Evolutionary conservation across 1,140 invertebrate genomes (phyloP).

Genomic region (Thaumatotibia leucotreta): DNA sequence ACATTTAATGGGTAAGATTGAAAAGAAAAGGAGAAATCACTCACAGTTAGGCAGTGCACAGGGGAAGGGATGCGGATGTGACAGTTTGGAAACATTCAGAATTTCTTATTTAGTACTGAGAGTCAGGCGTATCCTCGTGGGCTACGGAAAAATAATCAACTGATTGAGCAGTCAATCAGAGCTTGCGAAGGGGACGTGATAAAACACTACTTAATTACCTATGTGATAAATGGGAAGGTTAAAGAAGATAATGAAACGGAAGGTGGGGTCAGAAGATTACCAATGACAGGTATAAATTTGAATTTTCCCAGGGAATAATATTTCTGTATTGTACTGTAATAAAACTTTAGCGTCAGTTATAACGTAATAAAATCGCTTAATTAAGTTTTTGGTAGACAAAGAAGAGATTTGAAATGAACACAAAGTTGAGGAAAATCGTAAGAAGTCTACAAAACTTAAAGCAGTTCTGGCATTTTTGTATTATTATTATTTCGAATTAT

Average conservation of each 20-base stretch:
- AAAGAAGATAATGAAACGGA: conserved; percentile 17
- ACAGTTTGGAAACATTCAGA: conserved; percentile 62
- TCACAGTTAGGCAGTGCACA: conserved; percentile 64
- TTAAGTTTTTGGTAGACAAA: conserved; percentile 6
- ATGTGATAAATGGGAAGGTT: conserved; percentile 15
- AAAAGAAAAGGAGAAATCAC: conserved; percentile 68
- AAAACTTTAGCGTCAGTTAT: conserved; percentile 1
- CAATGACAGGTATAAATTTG: not conserved
- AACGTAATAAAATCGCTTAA: not conserved
- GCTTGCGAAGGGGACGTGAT: conserved; percentile 28
- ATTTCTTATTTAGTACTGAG: conserved; percentile 53
- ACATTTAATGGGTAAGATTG: conserved; percentile 49
- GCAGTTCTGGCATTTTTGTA: not conserved
- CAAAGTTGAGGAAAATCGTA: conserved; percentile 6
- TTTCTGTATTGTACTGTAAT: not conserved
- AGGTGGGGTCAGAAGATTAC: conserved; percentile 5
- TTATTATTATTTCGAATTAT: not conserved
- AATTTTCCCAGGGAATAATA: not conserved
- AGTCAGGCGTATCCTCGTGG: conserved; percentile 54
- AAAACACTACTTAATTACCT: conserved; percentile 21
- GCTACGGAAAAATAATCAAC: conserved; percentile 54
- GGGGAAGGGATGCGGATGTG: conserved; percentile 62
- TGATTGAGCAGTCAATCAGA: conserved; percentile 42
- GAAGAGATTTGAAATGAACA: conserved; percentile 13
- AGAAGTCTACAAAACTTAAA: conserved; percentile 8